Evolutionary conservation across 2,113 vertebrate species (phyloP).

Genomic region (Tretioscincus oriximinensis): DNA sequence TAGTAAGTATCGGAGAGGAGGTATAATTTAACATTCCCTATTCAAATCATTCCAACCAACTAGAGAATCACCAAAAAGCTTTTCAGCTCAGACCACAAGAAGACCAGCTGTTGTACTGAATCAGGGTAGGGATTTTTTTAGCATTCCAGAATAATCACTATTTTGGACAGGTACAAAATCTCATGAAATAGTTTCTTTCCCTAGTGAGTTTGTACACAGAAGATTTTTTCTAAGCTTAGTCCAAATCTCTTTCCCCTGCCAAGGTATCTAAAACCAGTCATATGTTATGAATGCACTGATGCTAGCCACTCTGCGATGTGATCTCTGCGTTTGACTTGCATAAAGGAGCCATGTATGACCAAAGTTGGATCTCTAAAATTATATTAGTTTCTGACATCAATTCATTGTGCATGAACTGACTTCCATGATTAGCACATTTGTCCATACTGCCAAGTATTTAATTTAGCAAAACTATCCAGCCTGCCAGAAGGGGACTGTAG

Average conservation of each 20-base stretch:
- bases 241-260: not conserved
- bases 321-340: not conserved
- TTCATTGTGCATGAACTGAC: not conserved
- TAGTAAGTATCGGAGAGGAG: not conserved
- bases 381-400: not conserved
- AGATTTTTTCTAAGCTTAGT: not conserved
- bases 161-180: not conserved
- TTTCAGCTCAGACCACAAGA: not conserved
- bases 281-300: not conserved
- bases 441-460: too few species aligned
- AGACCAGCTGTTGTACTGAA: not conserved
- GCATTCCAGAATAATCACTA: too few species aligned
- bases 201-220: not conserved
- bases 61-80: not conserved
- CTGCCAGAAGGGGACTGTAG: too few species aligned
- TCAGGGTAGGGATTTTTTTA: not conserved
- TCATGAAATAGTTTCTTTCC: slow-evolving; percentile 5
- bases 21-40: not conserved
- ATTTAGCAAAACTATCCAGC: too few species aligned
- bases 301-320: not conserved
- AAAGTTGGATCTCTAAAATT: not conserved
- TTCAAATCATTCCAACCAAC: not conserved
- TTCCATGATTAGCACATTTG: too few species aligned
- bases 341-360: not conserved
- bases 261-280: not conserved